Conservation (phyloP, 2,888 invertebrate species). For the Drosophila quasianomalipes region DNA sequence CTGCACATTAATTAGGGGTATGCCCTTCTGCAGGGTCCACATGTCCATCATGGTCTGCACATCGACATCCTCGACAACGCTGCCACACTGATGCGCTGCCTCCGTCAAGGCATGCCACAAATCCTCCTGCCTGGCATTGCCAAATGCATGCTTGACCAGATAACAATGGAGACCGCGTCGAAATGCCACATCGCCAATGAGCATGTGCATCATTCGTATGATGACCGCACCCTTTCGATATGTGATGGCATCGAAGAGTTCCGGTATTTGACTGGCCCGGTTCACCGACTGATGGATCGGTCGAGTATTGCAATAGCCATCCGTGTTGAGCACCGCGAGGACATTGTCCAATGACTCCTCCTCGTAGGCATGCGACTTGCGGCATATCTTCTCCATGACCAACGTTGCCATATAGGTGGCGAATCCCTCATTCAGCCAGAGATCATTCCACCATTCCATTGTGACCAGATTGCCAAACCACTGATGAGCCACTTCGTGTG, state of each 20-base stretch:
- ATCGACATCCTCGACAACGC: constrained; percentile 86
- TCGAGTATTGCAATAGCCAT: constrained; percentile 90
- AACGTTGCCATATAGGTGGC: constrained; percentile 88
- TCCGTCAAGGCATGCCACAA: constrained; percentile 91
- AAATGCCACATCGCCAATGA: constrained; percentile 93
- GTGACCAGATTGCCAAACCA: constrained; percentile 94
- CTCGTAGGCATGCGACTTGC: constrained; percentile 87
- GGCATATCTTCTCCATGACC: constrained; percentile 87
- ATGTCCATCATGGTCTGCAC: constrained; percentile 92
- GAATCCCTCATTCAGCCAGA: constrained; percentile 92
- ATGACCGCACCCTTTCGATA: constrained; percentile 94
- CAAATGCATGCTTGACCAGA: constrained; percentile 88
- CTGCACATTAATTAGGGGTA: constrained; percentile 89
- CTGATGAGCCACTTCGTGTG: constrained; percentile 90
- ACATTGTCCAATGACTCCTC: constrained; percentile 86
- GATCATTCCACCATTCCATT: constrained; percentile 92
- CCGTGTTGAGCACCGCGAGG: constrained; percentile 88
- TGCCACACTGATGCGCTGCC: constrained; percentile 86
- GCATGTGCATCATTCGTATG: constrained; percentile 95
- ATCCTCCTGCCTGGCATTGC: constrained; percentile 93
- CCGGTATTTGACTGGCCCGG: constrained; percentile 90
- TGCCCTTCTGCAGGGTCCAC: constrained; percentile 94
- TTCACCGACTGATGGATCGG: constrained; percentile 91
- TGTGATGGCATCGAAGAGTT: constrained; percentile 93
- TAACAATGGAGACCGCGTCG: constrained; percentile 89